Evolutionary conservation across 2,113 vertebrate species (phyloP), one percentile per base, ranked within the genome.

Genomic region (Eulacestoma nigropectus): DNA sequence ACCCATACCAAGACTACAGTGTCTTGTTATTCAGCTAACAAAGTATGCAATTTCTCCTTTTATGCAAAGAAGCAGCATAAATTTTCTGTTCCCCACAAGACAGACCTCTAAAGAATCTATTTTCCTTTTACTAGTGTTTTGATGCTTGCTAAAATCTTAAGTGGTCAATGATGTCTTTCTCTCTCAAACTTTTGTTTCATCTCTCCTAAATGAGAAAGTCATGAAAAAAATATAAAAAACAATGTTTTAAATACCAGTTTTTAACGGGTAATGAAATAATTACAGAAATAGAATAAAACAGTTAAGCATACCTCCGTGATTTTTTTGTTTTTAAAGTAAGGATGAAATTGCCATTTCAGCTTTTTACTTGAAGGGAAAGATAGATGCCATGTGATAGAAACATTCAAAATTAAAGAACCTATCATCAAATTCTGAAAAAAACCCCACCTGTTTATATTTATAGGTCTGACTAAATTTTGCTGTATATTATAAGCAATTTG

Each of bases 321-420:
- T 78, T 32, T 64, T 32, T 39, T 39, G 9, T 39, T 39, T 39
- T 39, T 39, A 39, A 12, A 39, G 23, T 35, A 90, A 37, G 14
- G 65, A 23, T 77, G 60, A 94, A 94, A 93, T 95, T 86, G 69
- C 46, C 35, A 97, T 95, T 97, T 97, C 68, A 96, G 79, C 57
- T 91, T 91, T 95, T 96, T 88, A 90, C 47, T 96, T 97, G 65
- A 44, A 89, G 62, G 78, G 60, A 95, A 97, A 95, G 56, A 67
- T 65, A 89, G n/a, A n/a, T n/a, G n/a, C n/a, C 4, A 5, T 82
- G 32, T 95, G 75, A 91, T 42, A 86, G 44, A 91, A 92, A 77
- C 52, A 96, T 47, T 95, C 46, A 72, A 73, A 95, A 93, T 94
- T 87, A 63, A 95, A 47, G 72, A 95, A 89, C 39, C 32, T 96